phyloP scores from a whole-genome alignment of 2,113 vertebrate species.

The Buteo buteo region DNA sequence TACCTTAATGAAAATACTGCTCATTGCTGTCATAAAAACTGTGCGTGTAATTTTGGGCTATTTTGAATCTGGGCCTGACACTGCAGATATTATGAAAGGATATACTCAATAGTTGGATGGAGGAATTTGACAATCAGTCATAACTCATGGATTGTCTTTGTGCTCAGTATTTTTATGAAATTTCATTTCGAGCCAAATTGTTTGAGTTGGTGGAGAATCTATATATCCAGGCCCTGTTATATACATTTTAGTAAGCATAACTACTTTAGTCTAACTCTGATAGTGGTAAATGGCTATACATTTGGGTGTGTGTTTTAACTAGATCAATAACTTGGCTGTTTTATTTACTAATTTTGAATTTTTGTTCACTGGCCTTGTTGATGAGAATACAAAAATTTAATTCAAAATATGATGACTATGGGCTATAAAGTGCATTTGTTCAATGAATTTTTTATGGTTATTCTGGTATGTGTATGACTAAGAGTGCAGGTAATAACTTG shows the following conservation, averaged over 20 bases:
- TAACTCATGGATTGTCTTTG: neutral
- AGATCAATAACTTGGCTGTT: neutral
- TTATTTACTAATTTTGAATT: neutral
- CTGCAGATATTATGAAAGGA: neutral
- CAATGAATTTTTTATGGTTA: neutral
- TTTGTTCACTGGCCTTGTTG: neutral
- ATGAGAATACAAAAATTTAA: neutral
- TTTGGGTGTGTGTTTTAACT: neutral
- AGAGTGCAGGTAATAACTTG: neutral
- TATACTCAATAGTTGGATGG: accelerated
- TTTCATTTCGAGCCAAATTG: neutral
- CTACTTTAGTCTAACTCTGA: neutral
- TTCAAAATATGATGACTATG: neutral
- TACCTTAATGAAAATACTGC: neutral
- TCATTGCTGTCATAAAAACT: neutral
- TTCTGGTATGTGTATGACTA: neutral
- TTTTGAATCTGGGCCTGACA: neutral
- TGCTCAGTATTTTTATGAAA: neutral
- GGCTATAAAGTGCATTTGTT: neutral
- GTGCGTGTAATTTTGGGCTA: neutral
- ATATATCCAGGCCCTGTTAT: accelerated
- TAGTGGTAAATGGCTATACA: neutral
- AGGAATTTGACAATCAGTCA: neutral
- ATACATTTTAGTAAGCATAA: neutral
- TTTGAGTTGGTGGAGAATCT: neutral